A percentile compares a stretch with the other conserved stretches of the same genome.
These are phyloP conservation scores for Leucozona laternaria DNA, from an alignment of 2,888 invertebrate genomes.

Conservation along the genomic window DNA sequence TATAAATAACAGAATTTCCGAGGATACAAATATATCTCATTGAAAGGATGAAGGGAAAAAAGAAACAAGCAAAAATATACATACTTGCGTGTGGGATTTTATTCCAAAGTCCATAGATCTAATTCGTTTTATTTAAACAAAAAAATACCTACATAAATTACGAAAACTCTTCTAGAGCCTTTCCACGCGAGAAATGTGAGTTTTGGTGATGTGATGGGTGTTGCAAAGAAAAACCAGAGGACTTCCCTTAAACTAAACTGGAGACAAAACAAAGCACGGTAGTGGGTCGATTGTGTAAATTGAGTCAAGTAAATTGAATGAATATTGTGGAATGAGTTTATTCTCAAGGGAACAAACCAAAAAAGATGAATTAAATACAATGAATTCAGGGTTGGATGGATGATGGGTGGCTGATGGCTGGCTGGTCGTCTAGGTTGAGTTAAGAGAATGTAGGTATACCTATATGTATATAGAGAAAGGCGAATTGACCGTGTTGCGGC, in stretches of 20 bases:
- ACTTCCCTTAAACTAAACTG: neutral
- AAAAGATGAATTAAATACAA: conserved; percentile 26
- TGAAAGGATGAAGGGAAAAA: neutral
- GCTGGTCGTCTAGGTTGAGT: neutral
- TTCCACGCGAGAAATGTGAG: neutral
- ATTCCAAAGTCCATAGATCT: conserved; percentile 32
- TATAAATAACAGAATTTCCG: conserved; percentile 50
- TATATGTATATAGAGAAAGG: neutral
- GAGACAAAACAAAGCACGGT: too few species aligned
- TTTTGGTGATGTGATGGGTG: neutral
- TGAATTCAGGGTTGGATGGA: neutral
- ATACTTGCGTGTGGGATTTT: conserved; percentile 36
- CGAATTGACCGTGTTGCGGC: conserved; percentile 1
- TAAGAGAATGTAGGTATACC: neutral
- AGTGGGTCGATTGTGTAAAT: conserved; percentile 61
- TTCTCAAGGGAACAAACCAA: conserved; percentile 54
- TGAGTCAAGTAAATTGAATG: conserved; percentile 63
- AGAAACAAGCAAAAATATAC: neutral
- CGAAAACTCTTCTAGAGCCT: conserved; percentile 5
- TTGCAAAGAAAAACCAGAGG: neutral
- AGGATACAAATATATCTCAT: neutral
- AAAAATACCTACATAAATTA: conserved; percentile 60
- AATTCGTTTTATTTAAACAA: conserved; percentile 38
- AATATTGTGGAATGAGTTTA: conserved; percentile 62
- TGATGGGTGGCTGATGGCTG: neutral